Percentiles rank a stretch among this genome's conserved stretches.
These are phyloP conservation scores for Onychomys arenicola DNA, from an alignment of 2,797 vertebrate species.

Conservation along the genomic window DNA sequence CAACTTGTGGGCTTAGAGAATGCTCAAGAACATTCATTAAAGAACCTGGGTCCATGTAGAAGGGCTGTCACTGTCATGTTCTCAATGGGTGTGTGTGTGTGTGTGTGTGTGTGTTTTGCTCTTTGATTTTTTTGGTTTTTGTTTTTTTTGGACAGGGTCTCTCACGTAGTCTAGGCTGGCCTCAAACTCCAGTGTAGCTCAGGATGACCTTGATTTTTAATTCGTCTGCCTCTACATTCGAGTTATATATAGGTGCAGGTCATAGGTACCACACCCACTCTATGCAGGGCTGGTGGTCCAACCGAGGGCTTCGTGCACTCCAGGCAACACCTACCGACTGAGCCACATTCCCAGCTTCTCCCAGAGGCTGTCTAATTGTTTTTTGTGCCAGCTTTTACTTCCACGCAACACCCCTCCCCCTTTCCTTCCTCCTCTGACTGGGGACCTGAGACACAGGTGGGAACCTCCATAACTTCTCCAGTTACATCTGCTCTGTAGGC, in stretches of 20 bases:
- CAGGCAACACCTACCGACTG: not conserved
- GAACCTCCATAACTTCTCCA: slow-evolving; percentile 39
- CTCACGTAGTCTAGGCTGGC: not conserved
- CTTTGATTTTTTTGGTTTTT: not conserved
- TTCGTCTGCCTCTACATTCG: not conserved
- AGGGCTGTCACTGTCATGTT: not conserved
- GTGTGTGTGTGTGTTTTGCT: no score
- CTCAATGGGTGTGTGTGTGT: not conserved
- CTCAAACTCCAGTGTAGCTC: not conserved
- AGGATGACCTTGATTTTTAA: not conserved
- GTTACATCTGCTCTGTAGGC: slow-evolving; percentile 41
- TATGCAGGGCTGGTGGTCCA: not conserved
- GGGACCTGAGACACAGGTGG: slow-evolving; percentile 21
- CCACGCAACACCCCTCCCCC: not conserved
- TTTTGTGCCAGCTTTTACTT: not conserved
- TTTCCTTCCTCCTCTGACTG: not conserved
- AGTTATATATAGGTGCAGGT: not conserved
- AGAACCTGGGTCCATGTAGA: not conserved
- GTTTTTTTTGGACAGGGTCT: not conserved
- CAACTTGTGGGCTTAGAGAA: not conserved
- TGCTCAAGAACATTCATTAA: not conserved
- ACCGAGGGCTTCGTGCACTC: not conserved
- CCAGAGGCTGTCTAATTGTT: not conserved
- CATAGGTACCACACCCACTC: not conserved
- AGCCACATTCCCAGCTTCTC: not conserved